Percentiles rank a stretch among this genome's conserved stretches.
phyloP scores from a whole-genome alignment of 2,888 invertebrate genomes.

The Cryptocheilus praepositus region DNA sequence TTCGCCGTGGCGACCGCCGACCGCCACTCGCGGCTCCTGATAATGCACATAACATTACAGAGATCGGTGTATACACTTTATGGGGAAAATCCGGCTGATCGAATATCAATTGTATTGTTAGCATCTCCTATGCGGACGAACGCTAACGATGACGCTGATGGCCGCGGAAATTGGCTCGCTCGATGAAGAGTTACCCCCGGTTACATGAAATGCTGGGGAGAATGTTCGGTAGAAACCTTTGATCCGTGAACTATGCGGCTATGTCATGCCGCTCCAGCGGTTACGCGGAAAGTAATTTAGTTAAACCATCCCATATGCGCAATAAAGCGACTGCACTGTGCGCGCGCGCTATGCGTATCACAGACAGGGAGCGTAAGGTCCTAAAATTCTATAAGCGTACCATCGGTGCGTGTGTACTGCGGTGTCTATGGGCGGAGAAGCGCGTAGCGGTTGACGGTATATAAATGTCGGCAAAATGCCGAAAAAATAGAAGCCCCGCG shows the following conservation, averaged over 20 bases:
- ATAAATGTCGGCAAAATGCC: no score
- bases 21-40: no score
- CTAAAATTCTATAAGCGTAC: slow-evolving; percentile 39
- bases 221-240: slow-evolving; percentile 55
- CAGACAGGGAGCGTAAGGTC: slow-evolving; percentile 25
- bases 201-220: slow-evolving; percentile 48
- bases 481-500: no score
- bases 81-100: slow-evolving; percentile 10
- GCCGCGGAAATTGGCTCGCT: slow-evolving; percentile 38
- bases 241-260: slow-evolving; percentile 60
- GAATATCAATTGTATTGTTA: slow-evolving; percentile 19
- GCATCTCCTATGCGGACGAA: slow-evolving; percentile 19
- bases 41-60: no score
- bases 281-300: slow-evolving; percentile 59
- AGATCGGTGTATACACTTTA: no score
- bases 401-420: slow-evolving; percentile 4
- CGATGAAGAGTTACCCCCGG: slow-evolving; percentile 34
- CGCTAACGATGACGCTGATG: slow-evolving; percentile 42
- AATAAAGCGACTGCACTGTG: slow-evolving; percentile 49
- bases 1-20: no score
- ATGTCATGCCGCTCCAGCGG: slow-evolving; percentile 55
- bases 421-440: no score
- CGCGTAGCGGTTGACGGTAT: no score
- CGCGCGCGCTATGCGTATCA: slow-evolving; percentile 21
- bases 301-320: slow-evolving; percentile 55